Percentiles rank a stretch among this genome's conserved stretches.
These are phyloP conservation scores for Sceliomorpha sp. DNA, from an alignment of 2,888 invertebrate genomes.

Conservation along the genomic window DNA sequence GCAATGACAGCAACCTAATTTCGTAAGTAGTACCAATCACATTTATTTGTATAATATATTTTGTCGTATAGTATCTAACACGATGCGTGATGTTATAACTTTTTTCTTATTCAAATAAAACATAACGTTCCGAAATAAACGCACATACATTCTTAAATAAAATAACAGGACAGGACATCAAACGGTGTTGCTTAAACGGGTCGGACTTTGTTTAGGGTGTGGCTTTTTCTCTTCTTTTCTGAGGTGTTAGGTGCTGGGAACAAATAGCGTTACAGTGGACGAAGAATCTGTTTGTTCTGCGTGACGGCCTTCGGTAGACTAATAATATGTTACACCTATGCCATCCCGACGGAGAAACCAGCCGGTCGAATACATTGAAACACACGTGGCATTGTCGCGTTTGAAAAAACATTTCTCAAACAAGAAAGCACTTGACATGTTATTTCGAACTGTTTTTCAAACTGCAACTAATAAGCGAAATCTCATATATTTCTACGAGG, in stretches of 20 bases:
- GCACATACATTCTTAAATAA: constrained; percentile 1
- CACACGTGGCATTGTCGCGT: neutral
- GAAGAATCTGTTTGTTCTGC: constrained; percentile 41
- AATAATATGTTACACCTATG: constrained; percentile 40
- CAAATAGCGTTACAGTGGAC: constrained; percentile 27
- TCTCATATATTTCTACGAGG: no score
- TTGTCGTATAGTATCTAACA: no score
- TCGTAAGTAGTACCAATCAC: no score
- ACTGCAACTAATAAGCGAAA: no score
- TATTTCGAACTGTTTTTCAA: neutral
- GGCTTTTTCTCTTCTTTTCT: constrained; percentile 17
- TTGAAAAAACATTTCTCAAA: constrained; percentile 1
- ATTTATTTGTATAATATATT: no score
- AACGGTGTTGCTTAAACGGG: constrained; percentile 23
- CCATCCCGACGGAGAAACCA: constrained; percentile 18
- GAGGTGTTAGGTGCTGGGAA: constrained; percentile 26
- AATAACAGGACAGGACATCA: constrained; percentile 5
- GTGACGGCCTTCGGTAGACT: constrained; percentile 31
- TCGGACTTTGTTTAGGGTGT: constrained; percentile 31
- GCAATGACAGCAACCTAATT: no score
- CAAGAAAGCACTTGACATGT: neutral
- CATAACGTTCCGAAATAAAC: constrained; percentile 1
- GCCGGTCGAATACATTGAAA: constrained; percentile 8
- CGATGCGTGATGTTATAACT: constrained; percentile 5
- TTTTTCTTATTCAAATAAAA: constrained; percentile 1